Percentiles rank a stretch among this genome's conserved stretches.
Evolutionary conservation across 2,888 invertebrate species (phyloP).

Genomic region (Ennomos quercinarius): DNA sequence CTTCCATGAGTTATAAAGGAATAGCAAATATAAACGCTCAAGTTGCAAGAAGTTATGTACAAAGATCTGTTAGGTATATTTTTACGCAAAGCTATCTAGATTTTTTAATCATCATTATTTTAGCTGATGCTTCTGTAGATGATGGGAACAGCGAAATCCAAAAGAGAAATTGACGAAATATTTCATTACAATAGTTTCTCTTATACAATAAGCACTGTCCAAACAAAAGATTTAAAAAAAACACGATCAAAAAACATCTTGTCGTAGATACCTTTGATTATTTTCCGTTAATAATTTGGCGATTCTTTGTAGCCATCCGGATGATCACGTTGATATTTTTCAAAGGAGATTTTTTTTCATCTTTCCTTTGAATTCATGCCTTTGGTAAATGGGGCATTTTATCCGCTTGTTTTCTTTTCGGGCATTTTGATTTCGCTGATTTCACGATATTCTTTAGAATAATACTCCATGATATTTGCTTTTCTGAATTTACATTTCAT

Average conservation of each 20-base stretch:
- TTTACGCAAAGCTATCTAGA: background rate
- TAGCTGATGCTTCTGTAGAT: too few relatives aligned
- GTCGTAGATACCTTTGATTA: conserved; percentile 24
- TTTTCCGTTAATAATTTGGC: conserved; percentile 29
- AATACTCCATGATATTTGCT: background rate
- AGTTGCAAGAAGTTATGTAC: background rate
- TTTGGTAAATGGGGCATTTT: conserved; percentile 24
- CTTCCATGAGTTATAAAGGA: conserved; percentile 8
- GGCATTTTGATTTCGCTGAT: conserved; percentile 18
- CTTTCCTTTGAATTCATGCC: conserved; percentile 24
- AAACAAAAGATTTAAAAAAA: conserved; percentile 10
- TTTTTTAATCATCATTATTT: too few relatives aligned
- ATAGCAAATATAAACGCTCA: background rate
- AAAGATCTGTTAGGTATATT: background rate
- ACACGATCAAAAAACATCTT: conserved; percentile 3
- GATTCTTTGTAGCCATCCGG: conserved; percentile 21
- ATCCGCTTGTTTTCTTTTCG: conserved; percentile 25
- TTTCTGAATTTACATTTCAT: background rate
- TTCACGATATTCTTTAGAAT: conserved; percentile 1
- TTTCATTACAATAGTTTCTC: background rate
- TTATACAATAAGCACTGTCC: conserved; percentile 2
- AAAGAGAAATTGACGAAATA: too few relatives aligned
- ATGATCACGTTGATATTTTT: conserved; percentile 29
- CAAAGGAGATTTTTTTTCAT: conserved; percentile 22
- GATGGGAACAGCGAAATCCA: too few relatives aligned